Evolutionary conservation across 2,113 vertebrate species (phyloP), one percentile per base, ranked within the genome.

Genomic region (Cololabis saira): DNA sequence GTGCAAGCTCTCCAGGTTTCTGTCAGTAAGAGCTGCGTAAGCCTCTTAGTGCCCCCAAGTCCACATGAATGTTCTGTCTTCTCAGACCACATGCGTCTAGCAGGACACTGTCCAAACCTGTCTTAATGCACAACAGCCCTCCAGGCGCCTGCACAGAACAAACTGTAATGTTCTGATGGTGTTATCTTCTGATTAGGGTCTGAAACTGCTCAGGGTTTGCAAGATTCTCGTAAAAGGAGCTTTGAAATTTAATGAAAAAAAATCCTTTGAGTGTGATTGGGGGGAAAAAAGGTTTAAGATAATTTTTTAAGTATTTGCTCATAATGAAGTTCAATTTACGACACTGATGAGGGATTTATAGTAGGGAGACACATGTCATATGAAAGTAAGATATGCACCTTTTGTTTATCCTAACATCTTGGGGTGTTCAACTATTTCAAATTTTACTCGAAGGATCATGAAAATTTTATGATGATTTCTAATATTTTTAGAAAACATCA

Each of bases 41-140:
- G 79, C 88, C 58, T 87, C 84, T 90, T 89, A 88, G 37, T 5
- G 1, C 55, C 67, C 70, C 47, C 44, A 30, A 64, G 83, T 81
- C 85, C 74, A 61, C 79, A 66, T 78, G 83, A 78, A 85, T 78
- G 60, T 84, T 87, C 66, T 79, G 79, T 71, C 71, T 81, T 76
- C 50, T 51, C 50, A 67, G 53, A 77, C 74, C 60, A 67, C 81
- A 82, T 72, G 78, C 41, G 70, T 72, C 61, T 16, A 27, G 55
- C 16, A 62, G 80, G 74, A 79, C 67, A 62, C 24, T 0, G 24
- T 76, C 53, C 82, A 88, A 81, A 82, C 74, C 67, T 69, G 73
- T 61, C 74, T 74, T 61, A 37, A 45, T 40, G 58, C 62, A 41
- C 50, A 73, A 49, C 42, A 58, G 45, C 3, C 53, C 40, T 49